A percentile compares a stretch with the other conserved stretches of the same genome.
Conservation (phyloP, 2,797 vertebrate genomes). For the Spizella passerina region DNA sequence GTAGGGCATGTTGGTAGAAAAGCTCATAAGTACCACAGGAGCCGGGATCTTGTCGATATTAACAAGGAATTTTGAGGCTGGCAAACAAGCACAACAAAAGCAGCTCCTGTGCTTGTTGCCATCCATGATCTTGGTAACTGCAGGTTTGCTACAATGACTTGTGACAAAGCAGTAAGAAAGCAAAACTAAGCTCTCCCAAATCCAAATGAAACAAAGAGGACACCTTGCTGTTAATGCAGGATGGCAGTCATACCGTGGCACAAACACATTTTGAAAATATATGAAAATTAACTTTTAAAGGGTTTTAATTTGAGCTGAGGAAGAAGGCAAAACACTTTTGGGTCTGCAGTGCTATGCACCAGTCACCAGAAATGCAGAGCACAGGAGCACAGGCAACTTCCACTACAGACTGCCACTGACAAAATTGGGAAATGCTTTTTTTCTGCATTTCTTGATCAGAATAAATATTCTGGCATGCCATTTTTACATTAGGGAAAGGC, state of each 20-base stretch:
- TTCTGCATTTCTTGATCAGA: neutral
- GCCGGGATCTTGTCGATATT: neutral
- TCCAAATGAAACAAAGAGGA: neutral
- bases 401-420: neutral
- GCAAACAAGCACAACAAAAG: neutral
- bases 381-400: neutral
- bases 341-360: neutral
- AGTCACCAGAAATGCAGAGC: neutral
- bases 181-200: constrained; percentile 32
- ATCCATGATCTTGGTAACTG: constrained; percentile 7
- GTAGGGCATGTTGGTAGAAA: neutral
- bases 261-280: neutral
- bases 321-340: neutral
- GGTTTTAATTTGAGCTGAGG: neutral
- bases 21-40: neutral
- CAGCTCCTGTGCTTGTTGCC: neutral
- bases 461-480: neutral
- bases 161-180: constrained; percentile 28
- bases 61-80: neutral
- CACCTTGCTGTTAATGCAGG: neutral
- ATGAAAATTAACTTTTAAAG: neutral
- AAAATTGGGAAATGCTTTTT: neutral
- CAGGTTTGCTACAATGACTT: neutral
- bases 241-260: neutral
- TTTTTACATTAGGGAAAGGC: neutral